phyloP scores from a whole-genome alignment of 2,797 vertebrate species.

The Alectoris magna region DNA sequence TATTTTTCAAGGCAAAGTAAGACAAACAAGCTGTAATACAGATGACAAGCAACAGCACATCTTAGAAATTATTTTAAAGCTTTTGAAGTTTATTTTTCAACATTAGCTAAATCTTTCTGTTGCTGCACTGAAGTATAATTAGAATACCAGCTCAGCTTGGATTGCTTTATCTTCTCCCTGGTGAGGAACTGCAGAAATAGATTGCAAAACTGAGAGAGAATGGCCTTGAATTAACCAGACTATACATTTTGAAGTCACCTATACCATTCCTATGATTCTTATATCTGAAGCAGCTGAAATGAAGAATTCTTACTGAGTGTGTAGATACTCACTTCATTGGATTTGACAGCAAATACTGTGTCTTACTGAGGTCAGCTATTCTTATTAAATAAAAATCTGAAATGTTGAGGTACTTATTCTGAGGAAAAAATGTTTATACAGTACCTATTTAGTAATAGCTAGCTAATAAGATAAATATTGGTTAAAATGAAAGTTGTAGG shows the following conservation, averaged over 20 bases:
- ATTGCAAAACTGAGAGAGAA: neutral
- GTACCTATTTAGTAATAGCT: neutral
- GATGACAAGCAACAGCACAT: neutral
- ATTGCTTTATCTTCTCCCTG: neutral
- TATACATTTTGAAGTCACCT: neutral
- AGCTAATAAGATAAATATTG: neutral
- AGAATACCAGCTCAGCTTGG: neutral
- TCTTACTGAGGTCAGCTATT: neutral
- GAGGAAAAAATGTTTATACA: neutral
- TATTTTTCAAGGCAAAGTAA: neutral
- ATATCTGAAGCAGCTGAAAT: neutral
- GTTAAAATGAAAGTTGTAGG: neutral
- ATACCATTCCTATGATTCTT: neutral
- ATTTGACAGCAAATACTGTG: neutral
- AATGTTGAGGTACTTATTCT: neutral
- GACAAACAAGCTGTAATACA: neutral
- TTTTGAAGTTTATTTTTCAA: neutral
- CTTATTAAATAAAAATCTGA: neutral
- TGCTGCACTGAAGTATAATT: neutral
- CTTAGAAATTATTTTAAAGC: neutral
- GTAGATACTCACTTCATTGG: neutral
- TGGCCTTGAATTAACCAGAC: neutral
- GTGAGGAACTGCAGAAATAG: neutral
- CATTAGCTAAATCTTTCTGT: neutral
- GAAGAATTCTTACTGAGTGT: neutral